Percentiles rank a stretch among this genome's conserved stretches.
Evolutionary conservation across 2,797 vertebrate genomes (phyloP).

Genomic region (Rhabdomys pumilio): DNA sequence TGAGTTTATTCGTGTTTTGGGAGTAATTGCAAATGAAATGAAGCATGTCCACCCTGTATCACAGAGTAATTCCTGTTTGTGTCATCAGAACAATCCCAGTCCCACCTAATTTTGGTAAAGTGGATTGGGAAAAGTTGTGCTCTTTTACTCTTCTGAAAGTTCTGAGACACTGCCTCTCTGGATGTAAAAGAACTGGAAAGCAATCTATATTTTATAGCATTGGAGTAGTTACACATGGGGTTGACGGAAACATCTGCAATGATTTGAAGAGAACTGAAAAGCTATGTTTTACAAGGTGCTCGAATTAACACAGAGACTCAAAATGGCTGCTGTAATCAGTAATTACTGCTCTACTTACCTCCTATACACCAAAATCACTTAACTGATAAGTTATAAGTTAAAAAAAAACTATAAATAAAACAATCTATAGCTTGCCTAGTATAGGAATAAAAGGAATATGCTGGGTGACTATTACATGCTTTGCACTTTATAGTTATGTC

Average conservation of each 20-base stretch:
- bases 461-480: not conserved
- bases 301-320: not conserved
- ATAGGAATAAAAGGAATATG: not conserved
- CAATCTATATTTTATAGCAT: not conserved
- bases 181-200: not conserved
- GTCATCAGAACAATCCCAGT: slow-evolving; percentile 22
- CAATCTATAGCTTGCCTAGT: not conserved
- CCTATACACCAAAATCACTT: slow-evolving; percentile 5
- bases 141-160: not conserved
- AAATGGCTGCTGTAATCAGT: slow-evolving; percentile 58
- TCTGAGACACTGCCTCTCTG: not conserved
- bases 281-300: slow-evolving; percentile 14
- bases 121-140: not conserved
- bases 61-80: slow-evolving; percentile 17
- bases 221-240: slow-evolving; percentile 6
- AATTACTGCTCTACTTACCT: not conserved
- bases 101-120: not conserved
- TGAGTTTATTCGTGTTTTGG: not conserved
- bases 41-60: not conserved
- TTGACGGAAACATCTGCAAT: not conserved
- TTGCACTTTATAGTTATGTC: not conserved
- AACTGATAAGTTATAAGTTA: not conserved
- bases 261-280: slow-evolving; percentile 53
- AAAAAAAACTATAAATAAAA: not conserved
- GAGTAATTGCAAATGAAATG: slow-evolving; percentile 17